phyloP scores from a whole-genome alignment of 2,113 vertebrate genomes.

The Aplodontia rufa region DNA sequence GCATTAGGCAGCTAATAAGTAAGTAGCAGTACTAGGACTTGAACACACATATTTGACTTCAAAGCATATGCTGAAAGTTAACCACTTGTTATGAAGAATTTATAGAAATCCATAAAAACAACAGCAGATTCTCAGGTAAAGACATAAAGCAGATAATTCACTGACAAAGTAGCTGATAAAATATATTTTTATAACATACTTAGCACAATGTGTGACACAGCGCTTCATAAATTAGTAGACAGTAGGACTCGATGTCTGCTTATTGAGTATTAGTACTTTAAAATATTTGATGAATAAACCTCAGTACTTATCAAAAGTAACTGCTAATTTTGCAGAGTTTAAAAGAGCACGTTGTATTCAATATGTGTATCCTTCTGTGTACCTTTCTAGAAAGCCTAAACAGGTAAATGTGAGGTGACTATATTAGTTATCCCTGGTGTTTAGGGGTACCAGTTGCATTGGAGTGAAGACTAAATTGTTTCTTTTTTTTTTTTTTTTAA shows the following conservation, averaged over 20 bases:
- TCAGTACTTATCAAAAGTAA: background rate
- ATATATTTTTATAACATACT: background rate
- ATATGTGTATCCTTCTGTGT: background rate
- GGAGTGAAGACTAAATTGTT: background rate
- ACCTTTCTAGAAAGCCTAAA: background rate
- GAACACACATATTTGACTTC: background rate
- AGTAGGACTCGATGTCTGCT: background rate
- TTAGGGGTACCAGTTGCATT: background rate
- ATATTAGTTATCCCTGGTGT: background rate
- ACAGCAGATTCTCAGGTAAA: background rate
- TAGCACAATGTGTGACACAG: background rate
- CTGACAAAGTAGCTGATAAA: constrained; percentile 30
- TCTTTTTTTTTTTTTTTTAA: background rate
- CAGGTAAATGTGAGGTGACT: background rate
- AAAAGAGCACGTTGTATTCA: background rate
- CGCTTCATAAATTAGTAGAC: background rate
- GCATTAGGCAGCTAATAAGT: background rate
- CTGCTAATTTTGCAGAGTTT: background rate
- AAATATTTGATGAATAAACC: background rate
- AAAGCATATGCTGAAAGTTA: background rate
- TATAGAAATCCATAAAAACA: background rate
- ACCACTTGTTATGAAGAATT: background rate
- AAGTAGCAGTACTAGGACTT: background rate
- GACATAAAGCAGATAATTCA: background rate
- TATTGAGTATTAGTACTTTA: background rate